These are phyloP conservation scores for Diaprepes abbreviatus DNA, from an alignment of 2,888 invertebrate species.

Conservation along the genomic window DNA sequence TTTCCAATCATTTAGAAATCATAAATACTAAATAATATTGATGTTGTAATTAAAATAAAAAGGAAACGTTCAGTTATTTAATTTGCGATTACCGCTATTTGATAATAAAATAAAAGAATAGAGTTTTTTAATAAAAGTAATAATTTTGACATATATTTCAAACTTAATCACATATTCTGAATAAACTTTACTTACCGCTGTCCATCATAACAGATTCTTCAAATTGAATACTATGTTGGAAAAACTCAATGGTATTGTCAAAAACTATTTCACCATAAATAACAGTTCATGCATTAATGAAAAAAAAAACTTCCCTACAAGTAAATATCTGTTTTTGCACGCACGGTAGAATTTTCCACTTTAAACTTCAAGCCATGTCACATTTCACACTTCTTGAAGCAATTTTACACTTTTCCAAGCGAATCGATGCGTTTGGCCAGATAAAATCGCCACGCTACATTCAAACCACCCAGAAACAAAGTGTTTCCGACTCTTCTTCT, in stretches of 20 bases:
- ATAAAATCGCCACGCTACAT: conserved; percentile 39
- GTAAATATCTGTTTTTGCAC: conserved; percentile 4
- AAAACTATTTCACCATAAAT: neutral
- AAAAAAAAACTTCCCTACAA: neutral
- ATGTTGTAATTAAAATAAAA: too few species aligned
- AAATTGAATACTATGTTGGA: neutral
- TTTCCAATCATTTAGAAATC: too few species aligned
- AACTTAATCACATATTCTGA: too few species aligned
- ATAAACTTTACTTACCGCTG: conserved; percentile 32
- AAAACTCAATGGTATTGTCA: neutral
- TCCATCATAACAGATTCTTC: conserved; percentile 14
- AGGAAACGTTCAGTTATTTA: too few species aligned
- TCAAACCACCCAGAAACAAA: conserved; percentile 28
- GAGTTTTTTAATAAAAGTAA: too few species aligned
- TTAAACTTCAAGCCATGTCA: conserved; percentile 15
- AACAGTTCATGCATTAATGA: neutral
- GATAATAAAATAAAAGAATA: too few species aligned
- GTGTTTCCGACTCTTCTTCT: conserved; percentile 9
- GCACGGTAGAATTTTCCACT: conserved; percentile 18
- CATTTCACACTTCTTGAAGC: conserved; percentile 30
- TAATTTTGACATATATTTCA: too few species aligned
- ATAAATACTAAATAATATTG: too few species aligned
- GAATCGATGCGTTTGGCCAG: conserved; percentile 44
- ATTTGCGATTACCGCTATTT: too few species aligned
- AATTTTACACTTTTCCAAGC: conserved; percentile 45